A percentile compares a stretch with the other conserved stretches of the same genome.
Conservation (phyloP, 2,888 invertebrate species). For the Meloe dianella region DNA sequence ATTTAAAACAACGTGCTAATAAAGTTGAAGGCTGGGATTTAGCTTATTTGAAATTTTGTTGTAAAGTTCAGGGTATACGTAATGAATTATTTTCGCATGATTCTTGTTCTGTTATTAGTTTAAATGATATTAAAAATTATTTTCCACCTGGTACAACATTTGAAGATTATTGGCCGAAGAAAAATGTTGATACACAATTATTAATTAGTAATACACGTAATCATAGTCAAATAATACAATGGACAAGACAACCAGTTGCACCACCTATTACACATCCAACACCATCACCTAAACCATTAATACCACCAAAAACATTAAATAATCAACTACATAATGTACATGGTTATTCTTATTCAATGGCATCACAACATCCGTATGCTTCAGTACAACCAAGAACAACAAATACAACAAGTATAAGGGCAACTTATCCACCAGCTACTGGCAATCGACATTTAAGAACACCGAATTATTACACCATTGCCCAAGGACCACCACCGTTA, state of each 20-base stretch:
- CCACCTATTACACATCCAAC: slow-evolving; percentile 71
- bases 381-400: slow-evolving; percentile 49
- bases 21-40: slow-evolving; percentile 91
- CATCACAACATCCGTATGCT: slow-evolving; percentile 49
- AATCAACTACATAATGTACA: slow-evolving; percentile 51
- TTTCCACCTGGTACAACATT: slow-evolving; percentile 89
- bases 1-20: slow-evolving; percentile 84
- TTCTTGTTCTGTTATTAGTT: slow-evolving; percentile 87
- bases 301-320: slow-evolving; percentile 53
- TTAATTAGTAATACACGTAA: slow-evolving; percentile 69
- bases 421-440: slow-evolving; percentile 55
- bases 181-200: slow-evolving; percentile 82
- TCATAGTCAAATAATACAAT: slow-evolving; percentile 66
- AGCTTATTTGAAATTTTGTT: slow-evolving; percentile 91
- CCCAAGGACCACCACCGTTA: slow-evolving; percentile 62
- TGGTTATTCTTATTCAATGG: slow-evolving; percentile 45
- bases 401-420: slow-evolving; percentile 47
- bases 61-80: slow-evolving; percentile 91
- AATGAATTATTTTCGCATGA: slow-evolving; percentile 91
- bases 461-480: slow-evolving; percentile 47
- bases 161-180: slow-evolving; percentile 93
- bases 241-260: slow-evolving; percentile 79
- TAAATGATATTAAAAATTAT: slow-evolving; percentile 88
- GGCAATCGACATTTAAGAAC: slow-evolving; percentile 50
- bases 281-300: slow-evolving; percentile 56